Percentiles rank a stretch among this genome's conserved stretches.
phyloP scores from a whole-genome alignment of 2,888 invertebrate species.

The Doris montereyensis region DNA sequence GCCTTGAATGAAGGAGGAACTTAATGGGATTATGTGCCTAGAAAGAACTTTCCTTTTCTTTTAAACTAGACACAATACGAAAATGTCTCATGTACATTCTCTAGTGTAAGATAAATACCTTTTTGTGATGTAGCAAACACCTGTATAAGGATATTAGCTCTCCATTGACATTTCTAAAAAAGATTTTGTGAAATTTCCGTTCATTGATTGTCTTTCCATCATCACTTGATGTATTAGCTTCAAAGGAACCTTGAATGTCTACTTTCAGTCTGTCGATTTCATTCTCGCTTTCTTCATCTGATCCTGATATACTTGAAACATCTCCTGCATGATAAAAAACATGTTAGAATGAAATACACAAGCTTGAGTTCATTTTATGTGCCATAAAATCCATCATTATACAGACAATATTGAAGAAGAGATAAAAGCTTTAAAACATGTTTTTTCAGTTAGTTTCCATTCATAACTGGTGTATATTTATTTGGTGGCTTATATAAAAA shows the following conservation, averaged over 20 bases:
- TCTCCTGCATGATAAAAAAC: conserved; percentile 74
- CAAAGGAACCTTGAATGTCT: conserved; percentile 34
- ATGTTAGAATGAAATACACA: not conserved
- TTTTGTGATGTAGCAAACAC: conserved; percentile 82
- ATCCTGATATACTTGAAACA: conserved; percentile 80
- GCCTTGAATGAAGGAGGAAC: too few relatives aligned
- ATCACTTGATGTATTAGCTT: conserved; percentile 54
- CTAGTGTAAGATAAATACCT: conserved; percentile 58
- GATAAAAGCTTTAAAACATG: too few relatives aligned
- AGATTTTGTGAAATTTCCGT: conserved; percentile 78
- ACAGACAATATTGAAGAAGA: too few relatives aligned
- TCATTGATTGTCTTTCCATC: conserved; percentile 46
- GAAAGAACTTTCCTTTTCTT: too few relatives aligned
- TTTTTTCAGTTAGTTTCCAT: too few relatives aligned
- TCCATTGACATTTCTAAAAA: conserved; percentile 80
- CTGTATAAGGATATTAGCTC: conserved; percentile 83
- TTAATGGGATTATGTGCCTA: too few relatives aligned
- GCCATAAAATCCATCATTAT: too few relatives aligned
- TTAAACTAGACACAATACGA: too few relatives aligned
- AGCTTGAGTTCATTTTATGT: too few relatives aligned
- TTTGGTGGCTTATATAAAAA: too few relatives aligned
- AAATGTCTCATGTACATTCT: too few relatives aligned
- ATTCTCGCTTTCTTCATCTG: conserved; percentile 71
- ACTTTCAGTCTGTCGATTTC: conserved; percentile 36
- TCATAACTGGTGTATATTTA: too few relatives aligned